Evolutionary conservation across 2,888 invertebrate species (phyloP), one percentile per base, ranked within the genome.

Genomic region (Petrolisthes manimaculis): DNA sequence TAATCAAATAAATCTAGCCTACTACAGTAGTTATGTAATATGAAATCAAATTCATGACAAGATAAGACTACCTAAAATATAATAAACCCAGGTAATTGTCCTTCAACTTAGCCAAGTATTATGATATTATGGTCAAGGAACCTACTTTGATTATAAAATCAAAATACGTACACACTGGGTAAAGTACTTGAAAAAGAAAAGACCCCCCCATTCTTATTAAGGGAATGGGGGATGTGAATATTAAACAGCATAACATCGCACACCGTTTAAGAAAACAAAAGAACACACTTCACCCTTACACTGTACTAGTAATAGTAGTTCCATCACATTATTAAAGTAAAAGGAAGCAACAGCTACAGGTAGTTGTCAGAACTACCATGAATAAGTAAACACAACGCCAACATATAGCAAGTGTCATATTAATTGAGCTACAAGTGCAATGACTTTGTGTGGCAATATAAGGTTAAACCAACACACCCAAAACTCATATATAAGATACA

Each of bases 381-480:
- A 37, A 37, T 83, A 69, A 86, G 82, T 78, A 54, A 54, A 87
- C 77, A 78, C 51, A 79, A 69, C 51, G 78, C 78, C 86, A 87
- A 88, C 79, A 55, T 80, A 84, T 71, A 88, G 88, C 84, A 81
- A 88, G 71, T 69, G 79, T 86, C 84, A 88, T 84, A 88, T 80
- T 84, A 84, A 84, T 88, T 88, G 88, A 88, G 84, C 88, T 88
- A 88, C 75, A 78, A 88, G 84, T 84, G 84, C 88, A 88, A 88
- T 67, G 77, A 88, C 80, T 84, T 88, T 84, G 75, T 75, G 75
- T 86, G 75, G 75, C 61, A 86, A 75, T 75, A 86, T 84, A 81
- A 67, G 84, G 67, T 54, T 84, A 84, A 83, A 88, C 84, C 83
- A 88, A 88, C 88, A 87, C 83, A 88, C 88, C 88, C 80, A 88